Conservation (phyloP, 2,888 invertebrate genomes). For the Deilephila porcellus region DNA sequence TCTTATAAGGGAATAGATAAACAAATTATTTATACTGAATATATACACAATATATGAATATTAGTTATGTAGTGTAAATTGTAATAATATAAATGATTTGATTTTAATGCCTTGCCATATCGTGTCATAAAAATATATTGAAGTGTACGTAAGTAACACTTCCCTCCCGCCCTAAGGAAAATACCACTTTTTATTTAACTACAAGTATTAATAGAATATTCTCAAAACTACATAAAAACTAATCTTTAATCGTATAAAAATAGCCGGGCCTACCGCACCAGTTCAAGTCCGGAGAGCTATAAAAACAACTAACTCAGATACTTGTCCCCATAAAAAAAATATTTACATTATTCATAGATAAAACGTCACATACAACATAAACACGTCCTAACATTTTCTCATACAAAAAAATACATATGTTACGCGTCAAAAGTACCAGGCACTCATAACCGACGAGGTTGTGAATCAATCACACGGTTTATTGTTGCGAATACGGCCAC, state of each 20-base stretch:
- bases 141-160: too few relatives aligned
- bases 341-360: constrained; percentile 20
- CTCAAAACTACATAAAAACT: not conserved
- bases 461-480: constrained; percentile 28
- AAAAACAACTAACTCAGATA: constrained; percentile 3
- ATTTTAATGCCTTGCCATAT: too few relatives aligned
- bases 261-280: constrained; percentile 6
- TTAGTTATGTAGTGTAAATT: too few relatives aligned
- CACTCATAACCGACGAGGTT: constrained; percentile 53
- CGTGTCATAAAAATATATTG: too few relatives aligned
- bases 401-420: constrained; percentile 24
- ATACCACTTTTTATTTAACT: too few relatives aligned
- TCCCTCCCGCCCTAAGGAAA: too few relatives aligned
- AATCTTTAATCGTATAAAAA: not conserved
- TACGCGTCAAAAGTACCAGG: constrained; percentile 57
- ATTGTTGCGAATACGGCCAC: constrained; percentile 29
- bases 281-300: not conserved
- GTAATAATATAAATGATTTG: too few relatives aligned
- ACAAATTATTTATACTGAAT: too few relatives aligned
- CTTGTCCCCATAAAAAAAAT: not conserved
- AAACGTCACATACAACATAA: constrained; percentile 17
- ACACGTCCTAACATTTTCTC: constrained; percentile 20
- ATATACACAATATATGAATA: too few relatives aligned
- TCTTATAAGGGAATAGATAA: too few relatives aligned
- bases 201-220: too few relatives aligned